Evolutionary conservation across 2,888 invertebrate genomes (phyloP).

Genomic region (Deroplatys truncata): DNA sequence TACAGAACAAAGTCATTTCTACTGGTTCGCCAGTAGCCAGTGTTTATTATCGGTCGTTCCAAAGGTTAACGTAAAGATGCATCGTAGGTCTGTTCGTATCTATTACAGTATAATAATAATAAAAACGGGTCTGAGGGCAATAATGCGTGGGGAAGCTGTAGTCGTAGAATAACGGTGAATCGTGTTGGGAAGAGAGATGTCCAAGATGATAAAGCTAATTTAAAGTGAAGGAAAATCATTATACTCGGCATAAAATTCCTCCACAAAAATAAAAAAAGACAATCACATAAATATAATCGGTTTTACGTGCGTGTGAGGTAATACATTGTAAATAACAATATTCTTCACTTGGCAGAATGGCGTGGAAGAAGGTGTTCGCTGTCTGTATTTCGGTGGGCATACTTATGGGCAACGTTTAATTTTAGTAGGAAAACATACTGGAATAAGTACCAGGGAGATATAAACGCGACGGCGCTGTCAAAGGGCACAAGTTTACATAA

Average conservation of each 20-base stretch:
- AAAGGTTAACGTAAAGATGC: too few relatives aligned
- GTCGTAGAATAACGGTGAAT: not conserved
- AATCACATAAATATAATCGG: not conserved
- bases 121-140: too few relatives aligned
- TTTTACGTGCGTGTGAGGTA: not conserved
- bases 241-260: not conserved
- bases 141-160: too few relatives aligned
- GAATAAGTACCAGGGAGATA: not conserved
- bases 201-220: not conserved
- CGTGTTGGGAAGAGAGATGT: not conserved
- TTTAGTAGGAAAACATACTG: not conserved
- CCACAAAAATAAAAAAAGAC: not conserved
- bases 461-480: not conserved
- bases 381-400: not conserved
- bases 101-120: too few relatives aligned
- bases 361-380: not conserved
- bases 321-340: not conserved
- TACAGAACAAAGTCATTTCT: too few relatives aligned
- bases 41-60: too few relatives aligned
- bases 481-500: not conserved
- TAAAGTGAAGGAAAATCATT: not conserved
- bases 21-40: too few relatives aligned
- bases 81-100: too few relatives aligned
- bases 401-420: not conserved
- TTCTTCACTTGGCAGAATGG: not conserved